phyloP scores from a whole-genome alignment of 2,888 invertebrate genomes.

The Chaetoderma sp. region DNA sequence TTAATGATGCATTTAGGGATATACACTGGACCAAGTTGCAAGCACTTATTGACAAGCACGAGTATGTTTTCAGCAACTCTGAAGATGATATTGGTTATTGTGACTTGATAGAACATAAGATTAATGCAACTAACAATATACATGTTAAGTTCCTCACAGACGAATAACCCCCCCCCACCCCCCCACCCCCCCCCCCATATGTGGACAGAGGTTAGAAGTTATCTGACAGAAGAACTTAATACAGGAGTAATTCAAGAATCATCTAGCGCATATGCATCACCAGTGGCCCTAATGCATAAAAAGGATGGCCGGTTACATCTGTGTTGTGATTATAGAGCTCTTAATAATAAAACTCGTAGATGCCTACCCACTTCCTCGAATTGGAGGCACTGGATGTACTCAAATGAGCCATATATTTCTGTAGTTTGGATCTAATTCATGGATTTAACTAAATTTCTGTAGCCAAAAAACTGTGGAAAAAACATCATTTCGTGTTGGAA shows the following conservation, averaged over 20 bases:
- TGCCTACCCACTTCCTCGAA: conserved; percentile 39
- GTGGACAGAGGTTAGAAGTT: neutral
- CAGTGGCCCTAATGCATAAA: too few relatives aligned
- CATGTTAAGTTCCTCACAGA: too few relatives aligned
- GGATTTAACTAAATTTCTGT: conserved; percentile 45
- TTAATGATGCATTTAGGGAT: neutral
- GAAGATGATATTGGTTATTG: too few relatives aligned
- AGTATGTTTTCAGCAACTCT: too few relatives aligned
- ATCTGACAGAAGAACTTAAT: neutral
- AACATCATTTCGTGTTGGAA: neutral
- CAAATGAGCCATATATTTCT: conserved; percentile 30
- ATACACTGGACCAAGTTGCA: neutral
- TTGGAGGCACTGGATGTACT: conserved; percentile 41
- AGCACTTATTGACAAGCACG: neutral
- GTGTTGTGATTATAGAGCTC: conserved; percentile 38
- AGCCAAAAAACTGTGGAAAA: too few relatives aligned
- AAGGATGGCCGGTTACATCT: conserved; percentile 27
- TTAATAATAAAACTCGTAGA: conserved; percentile 44
- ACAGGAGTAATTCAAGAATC: neutral
- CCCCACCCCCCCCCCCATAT: neutral
- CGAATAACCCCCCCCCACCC: too few relatives aligned
- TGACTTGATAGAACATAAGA: too few relatives aligned
- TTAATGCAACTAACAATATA: too few relatives aligned
- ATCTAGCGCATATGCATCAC: too few relatives aligned
- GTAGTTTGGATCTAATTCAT: conserved; percentile 35